phyloP scores from a whole-genome alignment of 2,113 vertebrate species.

The Clarias macrocephalus region DNA sequence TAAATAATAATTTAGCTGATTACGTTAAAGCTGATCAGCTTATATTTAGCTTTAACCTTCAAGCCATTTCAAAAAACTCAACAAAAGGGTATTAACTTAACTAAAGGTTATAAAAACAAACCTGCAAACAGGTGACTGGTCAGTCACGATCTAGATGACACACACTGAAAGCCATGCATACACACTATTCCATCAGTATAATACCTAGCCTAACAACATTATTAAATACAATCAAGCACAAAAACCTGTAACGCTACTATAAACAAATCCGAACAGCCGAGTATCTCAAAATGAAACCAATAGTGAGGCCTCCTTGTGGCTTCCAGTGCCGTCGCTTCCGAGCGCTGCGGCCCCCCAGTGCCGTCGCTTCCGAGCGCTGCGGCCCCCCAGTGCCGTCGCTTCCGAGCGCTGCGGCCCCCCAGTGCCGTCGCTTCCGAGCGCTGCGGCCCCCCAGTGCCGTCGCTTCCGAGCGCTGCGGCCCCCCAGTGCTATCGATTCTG shows the following conservation, averaged over 20 bases:
- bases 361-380: background rate
- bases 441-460: background rate
- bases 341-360: background rate
- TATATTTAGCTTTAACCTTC: background rate
- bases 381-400: background rate
- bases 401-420: background rate
- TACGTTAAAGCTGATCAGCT: background rate
- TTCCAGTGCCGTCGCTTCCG: background rate
- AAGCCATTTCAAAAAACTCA: background rate
- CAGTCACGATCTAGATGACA: background rate
- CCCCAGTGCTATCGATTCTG: background rate
- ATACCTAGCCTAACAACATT: background rate
- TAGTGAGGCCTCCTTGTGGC: background rate
- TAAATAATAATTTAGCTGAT: no score
- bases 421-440: background rate
- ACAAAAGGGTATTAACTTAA: no score
- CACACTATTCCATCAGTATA: background rate
- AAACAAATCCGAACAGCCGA: background rate
- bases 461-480: background rate
- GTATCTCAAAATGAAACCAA: background rate
- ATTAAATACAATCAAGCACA: background rate
- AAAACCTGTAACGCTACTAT: background rate
- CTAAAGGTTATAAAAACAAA: background rate
- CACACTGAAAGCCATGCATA: background rate
- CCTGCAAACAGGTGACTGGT: background rate